phyloP scores from a whole-genome alignment of 2,113 vertebrate species.

The Pterocles orientalis region DNA sequence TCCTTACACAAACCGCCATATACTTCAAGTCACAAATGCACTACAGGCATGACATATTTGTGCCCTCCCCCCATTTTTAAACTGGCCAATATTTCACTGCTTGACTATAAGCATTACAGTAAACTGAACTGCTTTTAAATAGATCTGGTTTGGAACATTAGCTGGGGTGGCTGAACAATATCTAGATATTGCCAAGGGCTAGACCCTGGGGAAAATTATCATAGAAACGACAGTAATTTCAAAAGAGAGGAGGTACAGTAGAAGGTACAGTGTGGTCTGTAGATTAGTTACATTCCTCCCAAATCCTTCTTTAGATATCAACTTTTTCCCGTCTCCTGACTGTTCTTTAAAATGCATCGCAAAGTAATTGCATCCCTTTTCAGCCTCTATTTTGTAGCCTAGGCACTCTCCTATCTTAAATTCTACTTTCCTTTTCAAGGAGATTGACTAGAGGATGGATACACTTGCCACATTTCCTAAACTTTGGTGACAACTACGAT shows the following conservation, averaged over 20 bases:
- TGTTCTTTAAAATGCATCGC: neutral
- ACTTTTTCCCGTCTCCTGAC: neutral
- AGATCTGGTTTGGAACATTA: neutral
- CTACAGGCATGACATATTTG: neutral
- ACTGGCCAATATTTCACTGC: neutral
- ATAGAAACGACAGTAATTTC: neutral
- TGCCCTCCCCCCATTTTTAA: neutral
- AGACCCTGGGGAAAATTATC: neutral
- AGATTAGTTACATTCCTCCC: neutral
- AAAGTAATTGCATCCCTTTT: neutral
- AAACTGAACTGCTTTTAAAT: neutral
- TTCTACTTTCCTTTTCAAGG: neutral
- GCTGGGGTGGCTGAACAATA: neutral
- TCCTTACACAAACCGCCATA: neutral
- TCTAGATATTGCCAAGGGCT: neutral
- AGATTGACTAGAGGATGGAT: neutral
- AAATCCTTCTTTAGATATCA: neutral
- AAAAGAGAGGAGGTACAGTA: neutral
- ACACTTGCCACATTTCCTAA: neutral
- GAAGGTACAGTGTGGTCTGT: neutral
- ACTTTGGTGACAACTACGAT: neutral
- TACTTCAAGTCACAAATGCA: neutral
- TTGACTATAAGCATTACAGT: neutral
- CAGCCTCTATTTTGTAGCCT: neutral
- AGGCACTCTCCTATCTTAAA: neutral